Percentiles rank a stretch among this genome's conserved stretches.
Conservation (phyloP, 2,888 invertebrate genomes). For the Cloeon dipterum region DNA sequence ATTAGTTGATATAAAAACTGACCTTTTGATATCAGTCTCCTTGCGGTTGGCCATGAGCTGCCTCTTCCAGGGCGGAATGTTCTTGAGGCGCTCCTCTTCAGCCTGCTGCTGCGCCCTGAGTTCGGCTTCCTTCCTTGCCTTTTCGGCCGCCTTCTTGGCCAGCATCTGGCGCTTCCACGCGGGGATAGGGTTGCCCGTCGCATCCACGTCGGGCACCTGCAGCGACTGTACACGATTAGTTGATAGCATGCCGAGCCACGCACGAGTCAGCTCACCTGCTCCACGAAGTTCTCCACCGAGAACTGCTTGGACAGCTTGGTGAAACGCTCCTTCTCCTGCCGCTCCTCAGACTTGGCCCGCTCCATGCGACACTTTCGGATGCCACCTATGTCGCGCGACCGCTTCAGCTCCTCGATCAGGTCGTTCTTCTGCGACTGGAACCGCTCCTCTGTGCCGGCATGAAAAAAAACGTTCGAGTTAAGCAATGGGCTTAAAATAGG, state of each 20-base stretch:
- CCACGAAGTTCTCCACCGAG: conserved; percentile 66
- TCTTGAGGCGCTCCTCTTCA: conserved; percentile 58
- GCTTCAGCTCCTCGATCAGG: conserved; percentile 75
- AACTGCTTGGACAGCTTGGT: conserved; percentile 68
- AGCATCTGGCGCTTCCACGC: conserved; percentile 91
- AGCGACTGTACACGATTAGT: too few relatives aligned
- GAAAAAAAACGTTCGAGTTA: too few relatives aligned
- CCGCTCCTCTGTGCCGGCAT: too few relatives aligned
- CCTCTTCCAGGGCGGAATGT: conserved; percentile 87
- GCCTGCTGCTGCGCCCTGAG: conserved; percentile 64
- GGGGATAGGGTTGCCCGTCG: conserved; percentile 71
- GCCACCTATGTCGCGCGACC: conserved; percentile 82
- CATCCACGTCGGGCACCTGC: conserved; percentile 74
- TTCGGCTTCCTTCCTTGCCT: conserved; percentile 74
- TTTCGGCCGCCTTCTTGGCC: conserved; percentile 83
- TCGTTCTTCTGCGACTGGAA: conserved; percentile 60
- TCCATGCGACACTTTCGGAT: conserved; percentile 84
- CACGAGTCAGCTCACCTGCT: conserved; percentile 39
- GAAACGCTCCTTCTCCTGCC: conserved; percentile 59
- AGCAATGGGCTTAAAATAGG: too few relatives aligned
- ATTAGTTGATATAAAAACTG: conserved; percentile 13
- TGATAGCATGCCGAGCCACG: too few relatives aligned
- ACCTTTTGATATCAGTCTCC: conserved; percentile 49
- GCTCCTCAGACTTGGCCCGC: conserved; percentile 60
- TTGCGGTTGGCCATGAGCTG: conserved; percentile 55